Conservation (phyloP, 2,113 vertebrate species). For the Pollachius pollachius region DNA sequence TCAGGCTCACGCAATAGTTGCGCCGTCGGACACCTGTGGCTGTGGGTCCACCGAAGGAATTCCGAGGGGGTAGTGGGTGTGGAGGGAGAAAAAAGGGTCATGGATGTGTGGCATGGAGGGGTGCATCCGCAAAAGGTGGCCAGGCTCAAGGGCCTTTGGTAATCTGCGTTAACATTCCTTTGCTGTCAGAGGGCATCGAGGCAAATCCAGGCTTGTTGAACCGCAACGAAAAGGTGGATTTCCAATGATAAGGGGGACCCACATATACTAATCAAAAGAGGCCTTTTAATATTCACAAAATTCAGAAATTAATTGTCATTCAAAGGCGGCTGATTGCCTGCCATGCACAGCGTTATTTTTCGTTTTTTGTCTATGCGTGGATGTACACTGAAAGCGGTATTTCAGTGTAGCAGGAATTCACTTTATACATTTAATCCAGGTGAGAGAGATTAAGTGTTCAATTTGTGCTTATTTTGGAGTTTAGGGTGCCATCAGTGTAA, state of each 20-base stretch:
- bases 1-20: too few relatives aligned
- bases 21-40: conserved; percentile 66
- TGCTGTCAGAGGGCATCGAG: conserved; percentile 68
- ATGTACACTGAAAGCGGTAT: background rate
- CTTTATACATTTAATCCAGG: background rate
- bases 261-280: background rate
- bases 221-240: conserved; percentile 32
- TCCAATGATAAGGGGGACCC: background rate
- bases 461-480: conserved; percentile 47
- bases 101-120: conserved; percentile 12
- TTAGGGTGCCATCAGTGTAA: conserved; percentile 72
- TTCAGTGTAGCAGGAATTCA: background rate
- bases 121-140: conserved; percentile 61
- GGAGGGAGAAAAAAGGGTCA: conserved; percentile 16
- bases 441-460: conserved; percentile 54
- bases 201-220: conserved; percentile 68
- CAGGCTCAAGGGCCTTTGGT: conserved; percentile 62
- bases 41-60: conserved; percentile 31
- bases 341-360: background rate
- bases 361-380: background rate
- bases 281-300: background rate
- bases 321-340: background rate
- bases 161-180: conserved; percentile 73
- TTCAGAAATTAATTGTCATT: background rate
- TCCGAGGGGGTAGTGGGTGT: conserved; percentile 22